Base-by-base conservation (phyloP, 2,797 vertebrate species). In the Melanotaenia trifasciata region DNA sequence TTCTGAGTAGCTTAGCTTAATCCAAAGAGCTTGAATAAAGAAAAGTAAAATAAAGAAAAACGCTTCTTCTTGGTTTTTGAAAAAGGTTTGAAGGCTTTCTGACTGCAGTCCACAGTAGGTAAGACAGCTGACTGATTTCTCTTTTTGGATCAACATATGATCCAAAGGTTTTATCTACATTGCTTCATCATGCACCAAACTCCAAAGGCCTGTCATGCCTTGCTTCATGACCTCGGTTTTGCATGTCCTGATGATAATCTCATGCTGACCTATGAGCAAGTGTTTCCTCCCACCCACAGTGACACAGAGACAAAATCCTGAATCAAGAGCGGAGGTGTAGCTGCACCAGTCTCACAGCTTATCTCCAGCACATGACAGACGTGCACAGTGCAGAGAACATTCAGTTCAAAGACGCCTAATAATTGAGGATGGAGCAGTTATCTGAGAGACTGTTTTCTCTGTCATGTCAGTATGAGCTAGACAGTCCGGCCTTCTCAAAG, bases 401-500 rank as follows among this genome's bases (percentile, higher is more conserved):
- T 86, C 71, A 60, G 72, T 84, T 87, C 77, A 88, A 87, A 89
- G 84, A 64, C 78, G 80, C 79, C 81, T 82, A 87, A 92, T 92
- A 91, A 92, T 83, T 86, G 89, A 90, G 84, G 84, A 84, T 9
- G 83, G 78, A 61, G 70, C 84, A 89, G 85, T 89, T 90, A 90
- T 93, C 90, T 79, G 76, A 85, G 81, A 81, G 84, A 85, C 79
- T 90, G 89, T 87, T 90, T 89, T 87, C 83, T 89, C 79, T 78
- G 81, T 83, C 81, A 81, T 90, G 89, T 90, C 89, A 87, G 84
- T 64, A 76, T 78, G 76, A 90, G 88, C 84, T 73, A 84, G 90
- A 86, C 87, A 71, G 85, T 65, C 79, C 85, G 58, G 89, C 61
- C 74, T 67, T 81, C 84, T 85, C 67, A 92, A 93, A 93, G 87